These are phyloP conservation scores for Tiaroga cobitis DNA, from an alignment of 2,797 vertebrate species.

Conservation along the genomic window DNA sequence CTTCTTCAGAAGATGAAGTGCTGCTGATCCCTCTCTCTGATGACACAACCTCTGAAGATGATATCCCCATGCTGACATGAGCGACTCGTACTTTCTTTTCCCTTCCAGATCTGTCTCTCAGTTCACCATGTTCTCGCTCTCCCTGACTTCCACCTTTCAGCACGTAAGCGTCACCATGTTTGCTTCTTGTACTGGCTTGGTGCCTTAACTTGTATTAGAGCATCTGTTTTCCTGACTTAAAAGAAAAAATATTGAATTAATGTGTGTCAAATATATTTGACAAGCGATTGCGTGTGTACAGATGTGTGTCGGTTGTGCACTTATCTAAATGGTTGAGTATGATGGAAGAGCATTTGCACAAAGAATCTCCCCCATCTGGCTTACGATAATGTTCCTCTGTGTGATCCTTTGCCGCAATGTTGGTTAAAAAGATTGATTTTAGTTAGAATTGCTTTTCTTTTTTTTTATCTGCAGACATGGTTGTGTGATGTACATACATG, in stretches of 20 bases:
- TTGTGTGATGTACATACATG: constrained; percentile 64
- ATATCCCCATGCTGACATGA: constrained; percentile 83
- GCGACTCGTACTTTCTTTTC: background rate
- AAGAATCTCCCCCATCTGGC: constrained; percentile 66
- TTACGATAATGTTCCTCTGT: constrained; percentile 63
- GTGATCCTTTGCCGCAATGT: constrained; percentile 29
- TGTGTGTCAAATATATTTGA: constrained; percentile 45
- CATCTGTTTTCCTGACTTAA: constrained; percentile 63
- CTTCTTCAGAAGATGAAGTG: constrained; percentile 85
- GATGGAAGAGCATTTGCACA: constrained; percentile 76
- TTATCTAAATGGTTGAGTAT: constrained; percentile 66
- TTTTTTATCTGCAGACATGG: constrained; percentile 33
- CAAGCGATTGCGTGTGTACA: constrained; percentile 1
- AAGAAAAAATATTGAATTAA: constrained; percentile 63
- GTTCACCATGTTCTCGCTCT: background rate
- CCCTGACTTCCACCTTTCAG: constrained; percentile 51
- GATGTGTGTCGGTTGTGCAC: constrained; percentile 59
- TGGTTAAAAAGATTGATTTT: constrained; percentile 58
- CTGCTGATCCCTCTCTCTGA: constrained; percentile 87
- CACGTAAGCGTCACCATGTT: constrained; percentile 66
- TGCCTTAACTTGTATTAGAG: constrained; percentile 77
- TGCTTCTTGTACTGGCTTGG: constrained; percentile 74
- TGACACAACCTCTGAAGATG: constrained; percentile 78
- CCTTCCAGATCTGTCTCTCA: background rate
- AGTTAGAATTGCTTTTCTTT: constrained; percentile 44